Conservation (phyloP, 2,888 invertebrate species). For the Dascillus cervinus region DNA sequence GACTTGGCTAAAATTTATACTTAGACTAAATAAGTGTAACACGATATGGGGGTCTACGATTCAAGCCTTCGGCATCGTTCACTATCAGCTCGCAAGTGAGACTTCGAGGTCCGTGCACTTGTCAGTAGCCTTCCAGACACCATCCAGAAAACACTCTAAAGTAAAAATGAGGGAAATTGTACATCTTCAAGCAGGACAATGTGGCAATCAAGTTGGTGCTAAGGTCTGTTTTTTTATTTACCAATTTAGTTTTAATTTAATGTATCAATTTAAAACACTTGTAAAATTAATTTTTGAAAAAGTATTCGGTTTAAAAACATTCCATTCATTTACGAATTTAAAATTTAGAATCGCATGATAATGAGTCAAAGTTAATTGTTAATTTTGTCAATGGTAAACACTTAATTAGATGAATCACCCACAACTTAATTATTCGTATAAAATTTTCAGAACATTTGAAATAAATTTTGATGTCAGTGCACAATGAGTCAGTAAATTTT, state of each 20-base stretch:
- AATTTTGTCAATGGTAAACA: no score
- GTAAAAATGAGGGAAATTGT: constrained; percentile 79
- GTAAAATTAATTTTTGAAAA: not conserved
- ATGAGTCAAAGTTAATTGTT: no score
- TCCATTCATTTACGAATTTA: no score
- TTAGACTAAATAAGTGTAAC: constrained; percentile 12
- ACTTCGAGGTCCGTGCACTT: constrained; percentile 6
- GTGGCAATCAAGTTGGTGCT: constrained; percentile 77
- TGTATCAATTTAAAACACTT: not conserved
- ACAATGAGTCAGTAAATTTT: no score
- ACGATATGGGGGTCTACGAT: constrained; percentile 11
- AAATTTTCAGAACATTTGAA: no score
- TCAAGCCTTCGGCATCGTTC: constrained; percentile 14
- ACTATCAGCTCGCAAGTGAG: constrained; percentile 5
- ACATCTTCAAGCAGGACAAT: constrained; percentile 73
- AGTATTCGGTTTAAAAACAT: not conserved
- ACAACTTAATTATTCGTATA: no score
- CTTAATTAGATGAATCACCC: no score
- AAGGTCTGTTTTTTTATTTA: constrained; percentile 53
- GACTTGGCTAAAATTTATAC: constrained; percentile 9
- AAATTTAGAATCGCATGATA: no score
- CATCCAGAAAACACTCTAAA: constrained; percentile 7
- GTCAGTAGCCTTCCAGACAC: constrained; percentile 1
- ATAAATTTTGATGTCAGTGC: no score
- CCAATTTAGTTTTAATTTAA: not conserved